phyloP scores from a whole-genome alignment of 2,113 vertebrate genomes.

The Tinamus guttatus region DNA sequence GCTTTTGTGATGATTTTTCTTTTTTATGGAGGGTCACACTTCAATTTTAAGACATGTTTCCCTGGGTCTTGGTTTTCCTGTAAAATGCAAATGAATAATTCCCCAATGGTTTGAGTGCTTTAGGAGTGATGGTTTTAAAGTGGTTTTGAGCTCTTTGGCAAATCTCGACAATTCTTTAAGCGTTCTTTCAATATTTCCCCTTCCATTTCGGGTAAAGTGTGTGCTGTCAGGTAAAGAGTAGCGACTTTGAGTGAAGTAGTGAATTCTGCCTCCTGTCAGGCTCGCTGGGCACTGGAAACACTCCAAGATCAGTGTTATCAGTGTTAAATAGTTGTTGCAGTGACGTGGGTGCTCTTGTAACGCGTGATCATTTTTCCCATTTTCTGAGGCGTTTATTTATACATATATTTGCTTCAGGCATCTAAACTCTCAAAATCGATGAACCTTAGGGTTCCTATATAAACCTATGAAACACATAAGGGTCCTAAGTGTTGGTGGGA shows the following conservation, averaged over 20 bases:
- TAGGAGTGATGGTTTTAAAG: neutral
- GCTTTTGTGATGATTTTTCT: neutral
- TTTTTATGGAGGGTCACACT: fast-evolving
- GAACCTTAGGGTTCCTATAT: neutral
- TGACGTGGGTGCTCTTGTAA: fast-evolving
- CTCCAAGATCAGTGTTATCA: neutral
- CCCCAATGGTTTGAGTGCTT: fast-evolving
- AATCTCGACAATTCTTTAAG: fast-evolving
- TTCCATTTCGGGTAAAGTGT: neutral
- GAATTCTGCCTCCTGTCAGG: neutral
- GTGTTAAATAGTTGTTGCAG: fast-evolving
- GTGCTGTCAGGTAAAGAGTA: neutral
- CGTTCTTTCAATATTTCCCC: fast-evolving
- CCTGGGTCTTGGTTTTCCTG: fast-evolving
- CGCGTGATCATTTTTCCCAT: fast-evolving
- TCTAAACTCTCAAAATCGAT: neutral
- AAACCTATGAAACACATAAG: neutral
- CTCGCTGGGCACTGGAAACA: neutral
- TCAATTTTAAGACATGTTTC: neutral
- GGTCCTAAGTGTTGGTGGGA: neutral
- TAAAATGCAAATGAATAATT: neutral
- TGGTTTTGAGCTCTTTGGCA: neutral
- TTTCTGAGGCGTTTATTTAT: neutral
- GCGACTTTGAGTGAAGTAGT: neutral
- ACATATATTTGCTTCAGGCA: neutral